phyloP scores from a whole-genome alignment of 2,888 invertebrate species.

The Lottia gigantea region DNA sequence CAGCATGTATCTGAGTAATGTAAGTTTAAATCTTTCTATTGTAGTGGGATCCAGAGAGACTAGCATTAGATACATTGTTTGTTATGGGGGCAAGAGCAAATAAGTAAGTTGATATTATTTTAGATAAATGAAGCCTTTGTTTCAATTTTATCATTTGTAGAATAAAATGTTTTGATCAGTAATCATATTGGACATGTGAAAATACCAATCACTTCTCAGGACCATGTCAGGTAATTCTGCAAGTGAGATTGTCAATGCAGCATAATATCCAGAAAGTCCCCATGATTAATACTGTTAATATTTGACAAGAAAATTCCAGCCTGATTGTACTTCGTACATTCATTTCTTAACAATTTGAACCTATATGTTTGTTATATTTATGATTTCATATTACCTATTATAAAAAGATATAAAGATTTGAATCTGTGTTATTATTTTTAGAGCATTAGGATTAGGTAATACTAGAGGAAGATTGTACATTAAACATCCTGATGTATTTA shows the following conservation, averaged over 20 bases:
- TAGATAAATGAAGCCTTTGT: not conserved
- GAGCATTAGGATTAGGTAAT: conserved; percentile 78
- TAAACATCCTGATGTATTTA: conserved; percentile 80
- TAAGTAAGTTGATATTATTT: conserved; percentile 68
- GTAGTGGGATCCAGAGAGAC: conserved; percentile 80
- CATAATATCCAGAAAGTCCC: too few relatives aligned
- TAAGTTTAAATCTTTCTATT: conserved; percentile 20
- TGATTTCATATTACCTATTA: not conserved
- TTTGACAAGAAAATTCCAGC: too few relatives aligned
- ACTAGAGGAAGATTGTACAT: conserved; percentile 81
- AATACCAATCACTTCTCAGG: too few relatives aligned
- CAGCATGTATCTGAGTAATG: not conserved
- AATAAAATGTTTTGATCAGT: too few relatives aligned
- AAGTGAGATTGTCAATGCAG: too few relatives aligned
- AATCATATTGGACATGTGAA: too few relatives aligned
- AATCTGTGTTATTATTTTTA: conserved; percentile 36
- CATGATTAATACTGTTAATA: too few relatives aligned
- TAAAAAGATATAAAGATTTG: not conserved
- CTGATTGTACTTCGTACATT: too few relatives aligned
- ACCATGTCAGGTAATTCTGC: too few relatives aligned
- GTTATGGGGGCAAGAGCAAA: conserved; percentile 79
- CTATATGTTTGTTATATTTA: not conserved
- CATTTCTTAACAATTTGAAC: too few relatives aligned
- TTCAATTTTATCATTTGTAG: too few relatives aligned
- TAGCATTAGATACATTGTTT: conserved; percentile 79